Percentiles rank a stretch among this genome's conserved stretches.
These are phyloP conservation scores for Ochropleura leucogaster DNA, from an alignment of 2,888 invertebrate genomes.

Conservation along the genomic window DNA sequence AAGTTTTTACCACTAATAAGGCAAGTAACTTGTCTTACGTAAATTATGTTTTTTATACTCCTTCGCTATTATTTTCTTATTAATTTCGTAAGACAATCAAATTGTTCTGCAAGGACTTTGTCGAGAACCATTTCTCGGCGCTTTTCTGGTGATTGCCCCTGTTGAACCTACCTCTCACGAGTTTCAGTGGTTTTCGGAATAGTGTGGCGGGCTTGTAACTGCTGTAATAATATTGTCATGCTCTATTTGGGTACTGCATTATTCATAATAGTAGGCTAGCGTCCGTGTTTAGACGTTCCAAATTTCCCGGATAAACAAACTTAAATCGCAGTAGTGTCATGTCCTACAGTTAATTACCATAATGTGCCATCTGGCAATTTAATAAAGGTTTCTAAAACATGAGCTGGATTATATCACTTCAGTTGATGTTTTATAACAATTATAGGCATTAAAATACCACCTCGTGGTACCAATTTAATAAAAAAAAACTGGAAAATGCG, in stretches of 20 bases:
- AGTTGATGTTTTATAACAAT: not conserved
- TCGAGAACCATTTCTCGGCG: no score
- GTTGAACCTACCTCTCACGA: no score
- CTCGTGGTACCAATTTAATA: not conserved
- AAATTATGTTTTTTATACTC: no score
- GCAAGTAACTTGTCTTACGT: no score
- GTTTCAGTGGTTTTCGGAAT: no score
- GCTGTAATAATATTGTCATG: not conserved
- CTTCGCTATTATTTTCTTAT: no score
- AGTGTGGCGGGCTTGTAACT: not conserved
- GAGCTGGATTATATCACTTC: not conserved
- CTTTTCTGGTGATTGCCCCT: no score
- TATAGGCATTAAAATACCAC: slow-evolving; percentile 7
- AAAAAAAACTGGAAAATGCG: no score
- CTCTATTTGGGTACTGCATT: not conserved
- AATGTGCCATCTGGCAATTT: not conserved
- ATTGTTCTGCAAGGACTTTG: no score
- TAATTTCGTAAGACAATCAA: no score
- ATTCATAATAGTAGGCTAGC: not conserved
- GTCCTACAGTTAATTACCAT: slow-evolving; percentile 5
- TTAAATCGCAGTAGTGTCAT: not conserved
- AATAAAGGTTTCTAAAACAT: not conserved
- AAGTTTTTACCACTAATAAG: no score
- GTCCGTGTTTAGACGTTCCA: not conserved
- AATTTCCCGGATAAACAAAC: not conserved